These are phyloP conservation scores for Poecilobothrus nobilitatus DNA, from an alignment of 2,888 invertebrate species.

Conservation along the genomic window DNA sequence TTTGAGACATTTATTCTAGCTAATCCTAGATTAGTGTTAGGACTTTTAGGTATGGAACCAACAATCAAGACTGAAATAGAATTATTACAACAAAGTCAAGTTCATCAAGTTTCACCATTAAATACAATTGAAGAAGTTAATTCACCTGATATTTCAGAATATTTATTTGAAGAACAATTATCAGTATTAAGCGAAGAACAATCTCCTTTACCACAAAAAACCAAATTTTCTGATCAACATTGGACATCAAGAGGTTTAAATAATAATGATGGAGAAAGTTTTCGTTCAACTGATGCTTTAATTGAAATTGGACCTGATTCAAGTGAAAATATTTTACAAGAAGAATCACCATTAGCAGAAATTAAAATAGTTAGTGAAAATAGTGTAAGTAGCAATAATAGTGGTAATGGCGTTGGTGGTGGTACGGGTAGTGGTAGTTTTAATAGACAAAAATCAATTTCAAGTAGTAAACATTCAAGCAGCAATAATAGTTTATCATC, in stretches of 20 bases:
- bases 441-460: conserved; percentile 30
- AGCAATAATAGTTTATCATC: conserved; percentile 27
- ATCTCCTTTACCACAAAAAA: conserved; percentile 23
- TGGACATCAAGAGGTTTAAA: conserved; percentile 24
- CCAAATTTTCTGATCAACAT: conserved; percentile 22
- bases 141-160: conserved; percentile 30
- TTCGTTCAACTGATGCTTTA: conserved; percentile 38
- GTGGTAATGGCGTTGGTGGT: background rate
- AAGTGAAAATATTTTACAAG: background rate
- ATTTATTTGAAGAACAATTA: conserved; percentile 29
- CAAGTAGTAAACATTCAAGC: conserved; percentile 24
- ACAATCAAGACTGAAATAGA: conserved; percentile 42
- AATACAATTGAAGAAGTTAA: conserved; percentile 40
- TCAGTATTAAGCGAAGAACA: background rate
- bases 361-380: background rate
- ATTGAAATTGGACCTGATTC: conserved; percentile 27
- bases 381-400: background rate
- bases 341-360: background rate
- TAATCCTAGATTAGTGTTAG: conserved; percentile 64
- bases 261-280: conserved; percentile 31
- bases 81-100: conserved; percentile 38
- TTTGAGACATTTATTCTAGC: conserved; percentile 52
- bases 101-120: conserved; percentile 35
- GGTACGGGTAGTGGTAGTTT: conserved; percentile 19
- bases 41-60: conserved; percentile 64